Percentiles rank a stretch among this genome's conserved stretches.
These are phyloP conservation scores for Prionailurus viverrinus DNA, from an alignment of 2,113 vertebrate genomes.

Conservation along the genomic window DNA sequence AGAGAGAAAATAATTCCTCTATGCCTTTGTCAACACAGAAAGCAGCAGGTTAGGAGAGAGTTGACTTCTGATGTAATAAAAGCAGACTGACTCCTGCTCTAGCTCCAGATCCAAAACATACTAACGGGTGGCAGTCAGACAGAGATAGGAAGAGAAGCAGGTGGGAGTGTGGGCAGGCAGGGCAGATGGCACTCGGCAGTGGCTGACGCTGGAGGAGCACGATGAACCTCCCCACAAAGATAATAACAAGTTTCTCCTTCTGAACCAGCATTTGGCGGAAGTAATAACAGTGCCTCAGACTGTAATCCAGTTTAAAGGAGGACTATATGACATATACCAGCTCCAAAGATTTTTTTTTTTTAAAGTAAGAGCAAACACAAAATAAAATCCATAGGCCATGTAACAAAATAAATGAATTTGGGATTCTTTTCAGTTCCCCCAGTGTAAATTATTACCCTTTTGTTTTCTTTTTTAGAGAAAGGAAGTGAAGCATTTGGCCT, in stretches of 20 bases:
- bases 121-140: background rate
- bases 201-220: background rate
- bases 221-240: constrained; percentile 40
- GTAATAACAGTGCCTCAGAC: constrained; percentile 59
- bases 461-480: background rate
- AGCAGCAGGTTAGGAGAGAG: background rate
- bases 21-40: background rate
- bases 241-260: constrained; percentile 41
- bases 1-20: background rate
- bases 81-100: background rate
- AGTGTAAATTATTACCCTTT: background rate
- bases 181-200: constrained; percentile 53
- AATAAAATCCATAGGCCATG: background rate
- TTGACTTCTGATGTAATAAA: background rate
- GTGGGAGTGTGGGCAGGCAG: background rate
- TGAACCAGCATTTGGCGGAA: constrained; percentile 47
- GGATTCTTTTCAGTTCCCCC: background rate
- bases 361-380: constrained; percentile 46
- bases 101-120: background rate
- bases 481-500: background rate
- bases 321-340: background rate
- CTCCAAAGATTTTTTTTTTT: background rate
- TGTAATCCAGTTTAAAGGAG: constrained; percentile 51
- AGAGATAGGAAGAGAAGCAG: background rate
- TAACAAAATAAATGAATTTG: constrained; percentile 32